Evolutionary conservation across 1,140 invertebrate genomes (phyloP).

Genomic region (Ceratitis capitata): DNA sequence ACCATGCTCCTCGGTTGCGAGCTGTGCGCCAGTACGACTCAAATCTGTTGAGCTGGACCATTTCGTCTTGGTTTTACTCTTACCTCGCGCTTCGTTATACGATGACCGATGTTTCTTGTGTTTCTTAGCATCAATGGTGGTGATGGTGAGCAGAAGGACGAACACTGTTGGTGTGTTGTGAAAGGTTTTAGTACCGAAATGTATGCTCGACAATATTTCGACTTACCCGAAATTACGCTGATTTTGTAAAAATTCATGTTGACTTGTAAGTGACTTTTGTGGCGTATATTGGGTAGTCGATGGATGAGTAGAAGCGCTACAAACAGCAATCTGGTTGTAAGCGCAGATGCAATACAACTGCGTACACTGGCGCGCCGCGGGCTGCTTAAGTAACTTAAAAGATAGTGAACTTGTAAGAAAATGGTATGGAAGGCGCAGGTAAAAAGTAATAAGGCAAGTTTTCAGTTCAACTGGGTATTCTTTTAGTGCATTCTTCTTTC

Average conservation of each 20-base stretch:
- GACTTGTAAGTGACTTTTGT: not conserved
- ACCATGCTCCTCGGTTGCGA: slow-evolving; percentile 60
- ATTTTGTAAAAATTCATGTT: slow-evolving; percentile 2
- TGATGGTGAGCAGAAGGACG: slow-evolving; percentile 48
- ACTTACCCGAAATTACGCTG: slow-evolving; percentile 8
- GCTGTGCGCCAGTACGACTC: slow-evolving; percentile 45
- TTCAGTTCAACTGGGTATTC: not conserved
- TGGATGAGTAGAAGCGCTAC: not conserved
- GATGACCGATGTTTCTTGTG: slow-evolving; percentile 52
- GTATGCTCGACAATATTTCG: not conserved
- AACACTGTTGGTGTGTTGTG: slow-evolving; percentile 46
- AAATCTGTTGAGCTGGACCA: slow-evolving; percentile 58
- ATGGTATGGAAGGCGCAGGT: not conserved
- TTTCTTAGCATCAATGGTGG: slow-evolving; percentile 51
- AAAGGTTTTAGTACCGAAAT: not conserved
- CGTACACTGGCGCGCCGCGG: not conserved
- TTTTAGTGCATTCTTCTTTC: not conserved
- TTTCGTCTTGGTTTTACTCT: slow-evolving; percentile 60
- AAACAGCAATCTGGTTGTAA: not conserved
- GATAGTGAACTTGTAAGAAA: not conserved
- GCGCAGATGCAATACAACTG: not conserved
- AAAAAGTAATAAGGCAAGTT: not conserved
- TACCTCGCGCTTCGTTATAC: slow-evolving; percentile 40
- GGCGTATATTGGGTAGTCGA: not conserved
- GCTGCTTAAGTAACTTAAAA: slow-evolving; percentile 36